Percentiles rank a stretch among this genome's conserved stretches.
These are phyloP conservation scores for Anseranas semipalmata DNA, from an alignment of 2,113 vertebrate species.

Conservation along the genomic window DNA sequence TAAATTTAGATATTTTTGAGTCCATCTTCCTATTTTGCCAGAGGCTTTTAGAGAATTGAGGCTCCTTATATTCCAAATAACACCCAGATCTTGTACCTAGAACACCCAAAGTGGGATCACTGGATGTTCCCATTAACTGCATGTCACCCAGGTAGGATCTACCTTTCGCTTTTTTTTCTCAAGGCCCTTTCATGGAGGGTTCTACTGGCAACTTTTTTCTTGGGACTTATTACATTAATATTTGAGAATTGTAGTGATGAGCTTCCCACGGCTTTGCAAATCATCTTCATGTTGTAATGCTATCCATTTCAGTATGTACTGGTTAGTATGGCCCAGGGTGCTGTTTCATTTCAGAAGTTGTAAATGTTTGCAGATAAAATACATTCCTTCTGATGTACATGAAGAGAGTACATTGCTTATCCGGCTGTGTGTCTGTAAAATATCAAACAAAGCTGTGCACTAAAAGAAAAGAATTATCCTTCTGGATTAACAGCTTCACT, in stretches of 20 bases:
- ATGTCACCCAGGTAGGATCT: not conserved
- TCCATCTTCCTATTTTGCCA: not conserved
- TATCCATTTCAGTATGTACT: rapidly evolving
- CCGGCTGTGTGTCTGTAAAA: not conserved
- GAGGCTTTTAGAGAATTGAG: not conserved
- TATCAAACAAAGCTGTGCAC: not conserved
- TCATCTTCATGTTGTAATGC: rapidly evolving
- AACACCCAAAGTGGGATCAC: not conserved
- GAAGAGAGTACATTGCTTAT: not conserved
- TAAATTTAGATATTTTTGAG: not conserved
- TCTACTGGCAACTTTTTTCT: not conserved
- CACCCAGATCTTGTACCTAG: not conserved
- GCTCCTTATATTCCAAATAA: not conserved
- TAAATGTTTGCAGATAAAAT: not conserved
- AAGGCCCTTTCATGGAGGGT: not conserved
- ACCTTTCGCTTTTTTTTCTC: not conserved
- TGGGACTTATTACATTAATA: not conserved
- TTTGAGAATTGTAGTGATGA: not conserved
- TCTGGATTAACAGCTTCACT: not conserved
- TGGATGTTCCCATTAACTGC: not conserved
- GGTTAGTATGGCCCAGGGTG: not conserved
- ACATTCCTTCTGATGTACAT: not conserved
- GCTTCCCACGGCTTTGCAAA: not conserved
- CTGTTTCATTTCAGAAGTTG: not conserved
- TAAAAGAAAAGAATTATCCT: not conserved